A percentile compares a stretch with the other conserved stretches of the same genome.
These are phyloP conservation scores for Ictalurus punctatus DNA, from an alignment of 2,113 vertebrate genomes.

Conservation along the genomic window DNA sequence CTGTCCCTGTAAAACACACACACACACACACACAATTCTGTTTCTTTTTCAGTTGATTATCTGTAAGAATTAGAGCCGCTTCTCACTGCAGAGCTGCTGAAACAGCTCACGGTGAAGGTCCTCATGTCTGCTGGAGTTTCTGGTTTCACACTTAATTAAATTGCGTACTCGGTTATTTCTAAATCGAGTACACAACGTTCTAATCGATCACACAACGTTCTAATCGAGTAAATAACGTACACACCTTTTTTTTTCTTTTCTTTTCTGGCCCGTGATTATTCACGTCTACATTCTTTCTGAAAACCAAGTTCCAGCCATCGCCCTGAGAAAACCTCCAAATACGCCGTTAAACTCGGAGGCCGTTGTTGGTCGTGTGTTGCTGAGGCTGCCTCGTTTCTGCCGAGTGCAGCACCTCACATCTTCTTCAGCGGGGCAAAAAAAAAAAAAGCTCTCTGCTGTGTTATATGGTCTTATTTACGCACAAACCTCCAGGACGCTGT, in stretches of 20 bases:
- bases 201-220: too few species aligned
- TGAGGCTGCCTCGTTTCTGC: too few species aligned
- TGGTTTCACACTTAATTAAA: neutral
- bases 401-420: neutral
- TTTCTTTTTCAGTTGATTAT: neutral
- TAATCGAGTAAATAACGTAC: too few species aligned
- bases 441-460: too few species aligned
- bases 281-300: too few species aligned
- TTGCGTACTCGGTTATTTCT: too few species aligned
- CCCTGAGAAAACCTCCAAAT: neutral
- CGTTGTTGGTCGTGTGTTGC: too few species aligned
- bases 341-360: neutral
- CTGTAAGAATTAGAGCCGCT: neutral
- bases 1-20: conserved; percentile 41
- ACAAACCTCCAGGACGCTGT: too few species aligned
- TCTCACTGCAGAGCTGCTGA: neutral
- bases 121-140: neutral
- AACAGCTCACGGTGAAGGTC: neutral
- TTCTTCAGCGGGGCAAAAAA: neutral
- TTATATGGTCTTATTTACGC: too few species aligned
- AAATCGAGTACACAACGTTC: too few species aligned
- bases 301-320: neutral
- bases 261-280: neutral
- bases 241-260: too few species aligned
- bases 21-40: neutral